Evolutionary conservation across 2,888 invertebrate genomes (phyloP).

Genomic region (Celastrina argiolus): DNA sequence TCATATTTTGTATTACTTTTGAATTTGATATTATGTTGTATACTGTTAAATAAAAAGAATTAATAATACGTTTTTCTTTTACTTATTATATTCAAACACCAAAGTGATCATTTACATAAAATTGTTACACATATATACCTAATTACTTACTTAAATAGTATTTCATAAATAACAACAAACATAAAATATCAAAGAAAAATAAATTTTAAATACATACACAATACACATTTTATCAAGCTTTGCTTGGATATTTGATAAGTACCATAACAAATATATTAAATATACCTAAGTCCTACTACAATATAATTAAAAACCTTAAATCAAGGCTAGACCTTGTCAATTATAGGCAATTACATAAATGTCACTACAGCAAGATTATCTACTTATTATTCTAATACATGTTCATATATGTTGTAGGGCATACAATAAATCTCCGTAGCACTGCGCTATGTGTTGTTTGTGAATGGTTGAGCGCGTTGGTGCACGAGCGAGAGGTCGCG

Average conservation of each 20-base stretch:
- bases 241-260: background rate
- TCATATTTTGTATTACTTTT: constrained; percentile 48
- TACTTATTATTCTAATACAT: no score
- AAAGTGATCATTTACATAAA: background rate
- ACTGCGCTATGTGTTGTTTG: no score
- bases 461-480: no score
- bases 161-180: background rate
- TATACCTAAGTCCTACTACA: background rate
- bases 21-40: constrained; percentile 37
- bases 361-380: background rate
- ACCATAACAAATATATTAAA: background rate
- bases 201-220: no score
- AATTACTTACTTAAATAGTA: background rate
- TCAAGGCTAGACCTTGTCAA: background rate
- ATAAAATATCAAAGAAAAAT: background rate
- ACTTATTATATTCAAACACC: constrained; percentile 7
- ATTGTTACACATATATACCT: no score
- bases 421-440: no score
- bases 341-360: no score
- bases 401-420: no score
- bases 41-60: constrained; percentile 37
- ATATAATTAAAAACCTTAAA: background rate
- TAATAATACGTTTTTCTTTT: constrained; percentile 1
- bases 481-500: no score
- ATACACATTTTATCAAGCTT: background rate